Conservation (phyloP, 53 echinoderm and acorn worm species). For the Astropecten irregularis region DNA sequence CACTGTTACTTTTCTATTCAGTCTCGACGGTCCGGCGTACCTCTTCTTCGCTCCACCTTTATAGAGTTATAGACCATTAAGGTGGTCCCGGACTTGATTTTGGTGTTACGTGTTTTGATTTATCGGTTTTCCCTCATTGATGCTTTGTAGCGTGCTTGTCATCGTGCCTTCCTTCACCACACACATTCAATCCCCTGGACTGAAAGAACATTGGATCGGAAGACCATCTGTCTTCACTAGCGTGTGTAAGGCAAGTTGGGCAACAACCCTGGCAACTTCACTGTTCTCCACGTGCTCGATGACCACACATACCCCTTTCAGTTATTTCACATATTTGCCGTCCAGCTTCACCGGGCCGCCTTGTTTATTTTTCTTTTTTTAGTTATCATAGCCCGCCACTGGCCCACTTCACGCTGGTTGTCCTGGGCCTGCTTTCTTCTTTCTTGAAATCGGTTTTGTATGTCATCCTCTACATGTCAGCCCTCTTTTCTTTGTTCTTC, state of each 20-base stretch:
- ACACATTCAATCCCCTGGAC: neutral
- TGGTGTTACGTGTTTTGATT: neutral
- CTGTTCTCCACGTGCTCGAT: neutral
- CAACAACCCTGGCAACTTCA: neutral
- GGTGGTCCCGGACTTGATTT: neutral
- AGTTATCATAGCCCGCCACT: no score
- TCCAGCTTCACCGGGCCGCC: no score
- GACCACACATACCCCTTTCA: neutral
- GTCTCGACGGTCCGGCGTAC: neutral
- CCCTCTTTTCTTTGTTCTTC: no score
- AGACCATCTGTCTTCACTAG: neutral
- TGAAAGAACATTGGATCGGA: neutral
- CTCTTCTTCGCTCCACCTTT: neutral
- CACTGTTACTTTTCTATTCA: constrained; percentile 10
- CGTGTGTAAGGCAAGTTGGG: no score
- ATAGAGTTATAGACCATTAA: neutral
- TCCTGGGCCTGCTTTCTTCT: no score
- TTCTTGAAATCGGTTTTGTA: neutral
- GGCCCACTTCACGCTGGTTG: no score
- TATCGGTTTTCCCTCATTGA: neutral
- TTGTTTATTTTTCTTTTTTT: no score
- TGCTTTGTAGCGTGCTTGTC: neutral
- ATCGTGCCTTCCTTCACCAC: neutral
- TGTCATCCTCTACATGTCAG: neutral
- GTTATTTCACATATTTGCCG: neutral